Conservation (phyloP, 2,797 vertebrate genomes). For the Schizothorax lantsangensis region DNA sequence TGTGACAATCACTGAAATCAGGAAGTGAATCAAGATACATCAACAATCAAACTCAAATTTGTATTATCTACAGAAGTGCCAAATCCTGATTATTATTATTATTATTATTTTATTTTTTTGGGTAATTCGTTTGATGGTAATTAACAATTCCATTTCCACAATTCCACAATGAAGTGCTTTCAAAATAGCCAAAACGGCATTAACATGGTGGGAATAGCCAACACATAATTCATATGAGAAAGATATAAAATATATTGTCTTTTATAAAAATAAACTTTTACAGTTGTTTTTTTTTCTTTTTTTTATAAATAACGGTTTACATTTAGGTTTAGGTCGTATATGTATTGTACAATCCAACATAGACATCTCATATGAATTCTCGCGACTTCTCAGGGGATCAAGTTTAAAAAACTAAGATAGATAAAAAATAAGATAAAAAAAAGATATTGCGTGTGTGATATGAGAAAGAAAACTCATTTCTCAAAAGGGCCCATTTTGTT, state of each 20-base stretch:
- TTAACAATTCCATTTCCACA: neutral
- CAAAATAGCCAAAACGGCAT: neutral
- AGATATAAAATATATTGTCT: neutral
- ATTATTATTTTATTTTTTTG: too few relatives aligned
- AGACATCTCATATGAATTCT: neutral
- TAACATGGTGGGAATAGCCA: neutral
- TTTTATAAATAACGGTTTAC: neutral
- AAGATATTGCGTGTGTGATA: neutral
- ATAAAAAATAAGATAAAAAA: too few relatives aligned
- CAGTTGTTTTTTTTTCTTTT: neutral
- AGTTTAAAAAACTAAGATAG: neutral
- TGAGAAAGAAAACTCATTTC: constrained; percentile 19
- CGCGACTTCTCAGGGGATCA: neutral
- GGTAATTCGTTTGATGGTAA: too few relatives aligned
- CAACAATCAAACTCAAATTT: neutral
- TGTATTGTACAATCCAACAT: neutral
- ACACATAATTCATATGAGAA: neutral
- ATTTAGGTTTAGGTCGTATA: neutral
- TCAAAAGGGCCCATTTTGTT: neutral
- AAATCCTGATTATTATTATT: too few relatives aligned
- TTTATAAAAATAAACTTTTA: neutral
- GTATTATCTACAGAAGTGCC: neutral
- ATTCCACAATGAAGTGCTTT: neutral
- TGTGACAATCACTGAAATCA: neutral
- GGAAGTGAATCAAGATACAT: neutral